Percentiles rank a stretch among this genome's conserved stretches.
These are phyloP conservation scores for Notodonta ziczac DNA, from an alignment of 2,888 invertebrate species.

Conservation along the genomic window DNA sequence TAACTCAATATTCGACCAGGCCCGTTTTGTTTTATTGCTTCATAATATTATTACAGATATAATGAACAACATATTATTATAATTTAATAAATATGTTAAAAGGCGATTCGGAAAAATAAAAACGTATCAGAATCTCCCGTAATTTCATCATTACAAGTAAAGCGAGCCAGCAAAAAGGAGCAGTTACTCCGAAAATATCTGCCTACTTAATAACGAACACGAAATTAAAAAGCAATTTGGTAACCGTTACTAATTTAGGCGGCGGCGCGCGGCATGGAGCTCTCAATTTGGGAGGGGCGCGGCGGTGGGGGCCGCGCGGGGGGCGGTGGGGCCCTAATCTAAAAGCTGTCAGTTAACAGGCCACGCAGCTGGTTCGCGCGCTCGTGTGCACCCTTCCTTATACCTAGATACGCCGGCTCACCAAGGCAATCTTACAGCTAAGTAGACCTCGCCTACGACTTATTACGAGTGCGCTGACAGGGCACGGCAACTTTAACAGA, in stretches of 20 bases:
- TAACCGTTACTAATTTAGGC: slow-evolving; percentile 82
- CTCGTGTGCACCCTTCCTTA: slow-evolving; percentile 63
- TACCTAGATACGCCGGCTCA: slow-evolving; percentile 45
- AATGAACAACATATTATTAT: slow-evolving; percentile 32
- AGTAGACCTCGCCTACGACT: too few species aligned
- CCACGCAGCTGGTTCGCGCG: slow-evolving; percentile 69
- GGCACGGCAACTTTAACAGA: too few species aligned
- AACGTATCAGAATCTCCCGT: slow-evolving; percentile 14
- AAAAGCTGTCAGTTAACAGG: slow-evolving; percentile 80
- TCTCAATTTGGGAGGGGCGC: slow-evolving; percentile 76
- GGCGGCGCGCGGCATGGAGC: slow-evolving; percentile 69
- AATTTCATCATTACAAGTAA: slow-evolving; percentile 22
- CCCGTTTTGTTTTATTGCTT: slow-evolving; percentile 52
- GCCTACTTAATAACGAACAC: slow-evolving; percentile 71
- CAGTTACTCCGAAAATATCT: slow-evolving; percentile 47
- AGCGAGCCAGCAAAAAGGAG: slow-evolving; percentile 38
- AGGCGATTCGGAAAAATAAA: slow-evolving; percentile 3
- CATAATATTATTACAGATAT: slow-evolving; percentile 35
- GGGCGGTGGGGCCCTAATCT: slow-evolving; percentile 71
- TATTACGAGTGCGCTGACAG: too few species aligned
- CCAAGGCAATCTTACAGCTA: too few species aligned
- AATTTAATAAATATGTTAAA: slow-evolving; percentile 25
- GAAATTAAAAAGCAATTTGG: slow-evolving; percentile 83
- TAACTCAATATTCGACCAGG: slow-evolving; percentile 72
- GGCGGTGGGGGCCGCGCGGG: slow-evolving; percentile 42